Base-by-base conservation (phyloP, 2,113 vertebrate genomes). In the Craseonycteris thonglongyai region DNA sequence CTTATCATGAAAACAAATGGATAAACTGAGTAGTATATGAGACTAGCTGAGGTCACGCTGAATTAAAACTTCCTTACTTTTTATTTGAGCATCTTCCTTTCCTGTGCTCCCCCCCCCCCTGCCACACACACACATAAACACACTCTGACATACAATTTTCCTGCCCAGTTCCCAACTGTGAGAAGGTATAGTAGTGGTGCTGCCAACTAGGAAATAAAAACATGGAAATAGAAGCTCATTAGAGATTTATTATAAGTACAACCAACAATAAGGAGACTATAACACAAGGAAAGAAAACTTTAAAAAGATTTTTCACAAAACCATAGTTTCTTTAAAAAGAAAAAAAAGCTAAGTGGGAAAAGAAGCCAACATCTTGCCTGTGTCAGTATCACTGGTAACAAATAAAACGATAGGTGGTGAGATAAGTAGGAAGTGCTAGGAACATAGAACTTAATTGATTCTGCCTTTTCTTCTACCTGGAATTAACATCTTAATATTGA, bases 401-500 rank as follows among this genome's bases (percentile, higher is more conserved):
- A 58, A 66, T 35, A 90, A 87, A 82, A 81, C 14, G 9, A 61
- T 51, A 16, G 49, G 49, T 51, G 49, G 49, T 14, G 24, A 65
- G 7, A 87, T 8, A 69, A 15, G 30, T 7, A 42, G 28, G 0
- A 10, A 65, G 4, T 0, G 1, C 63, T 59, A 10, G 40, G 59
- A 94, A 87, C 54, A 78, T 0, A 69, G 38, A 38, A 69, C 33
- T 92, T 66, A 87, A 88, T 14, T 63, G 71, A 85, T 69, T 85
- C 56, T 69, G 42, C 16, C 28, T 68, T 72, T 63, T 93, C 59
- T 5, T 16, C 59, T 47, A 58, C 35, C 38, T 90, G 89, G 30
- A 82, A 94, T 33, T 58, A 54, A 88, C 92, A 94, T 42, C 33
- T 42, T 74, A 88, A 69, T 88, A 82, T 79, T 91, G 71, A 96